Evolutionary conservation across 2,797 vertebrate species (phyloP).

Genomic region (Danionella dracula): DNA sequence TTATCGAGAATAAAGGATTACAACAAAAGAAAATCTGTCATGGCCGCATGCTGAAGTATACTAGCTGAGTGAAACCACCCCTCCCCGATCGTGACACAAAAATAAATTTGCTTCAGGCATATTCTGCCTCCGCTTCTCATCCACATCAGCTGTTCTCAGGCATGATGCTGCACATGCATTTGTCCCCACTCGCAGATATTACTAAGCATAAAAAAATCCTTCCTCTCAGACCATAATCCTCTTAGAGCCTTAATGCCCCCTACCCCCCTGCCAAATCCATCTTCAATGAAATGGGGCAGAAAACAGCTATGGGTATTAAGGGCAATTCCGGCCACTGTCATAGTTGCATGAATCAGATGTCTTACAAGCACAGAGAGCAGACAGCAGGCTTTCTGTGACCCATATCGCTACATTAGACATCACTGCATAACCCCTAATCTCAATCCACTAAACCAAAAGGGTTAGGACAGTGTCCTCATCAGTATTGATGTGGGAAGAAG

Average conservation of each 20-base stretch:
- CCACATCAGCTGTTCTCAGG: conserved; percentile 34
- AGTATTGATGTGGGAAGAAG: conserved; percentile 19
- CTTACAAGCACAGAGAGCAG: conserved; percentile 41
- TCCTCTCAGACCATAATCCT: conserved; percentile 28
- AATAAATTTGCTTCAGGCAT: conserved; percentile 18
- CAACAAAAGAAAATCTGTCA: conserved; percentile 46
- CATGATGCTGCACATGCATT: conserved; percentile 36
- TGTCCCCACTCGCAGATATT: conserved; percentile 37
- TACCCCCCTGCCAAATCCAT: neutral
- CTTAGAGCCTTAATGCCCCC: conserved; percentile 22
- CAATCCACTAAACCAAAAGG: conserved; percentile 48
- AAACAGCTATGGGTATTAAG: conserved; percentile 33
- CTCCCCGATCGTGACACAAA: conserved; percentile 37
- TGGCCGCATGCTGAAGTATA: neutral
- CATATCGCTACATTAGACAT: conserved; percentile 52
- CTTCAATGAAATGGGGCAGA: conserved; percentile 35
- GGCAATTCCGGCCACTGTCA: conserved; percentile 21
- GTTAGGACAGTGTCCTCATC: conserved; percentile 19
- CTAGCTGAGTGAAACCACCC: conserved; percentile 11
- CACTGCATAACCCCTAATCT: conserved; percentile 50
- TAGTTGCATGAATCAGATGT: conserved; percentile 12
- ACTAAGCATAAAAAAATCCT: conserved; percentile 36
- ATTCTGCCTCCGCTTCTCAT: conserved; percentile 6
- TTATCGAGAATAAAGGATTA: conserved; percentile 2
- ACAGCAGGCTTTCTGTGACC: conserved; percentile 46